Evolutionary conservation across 2,888 invertebrate species (phyloP), one percentile per base, ranked within the genome.

Genomic region (Noctua comes): DNA sequence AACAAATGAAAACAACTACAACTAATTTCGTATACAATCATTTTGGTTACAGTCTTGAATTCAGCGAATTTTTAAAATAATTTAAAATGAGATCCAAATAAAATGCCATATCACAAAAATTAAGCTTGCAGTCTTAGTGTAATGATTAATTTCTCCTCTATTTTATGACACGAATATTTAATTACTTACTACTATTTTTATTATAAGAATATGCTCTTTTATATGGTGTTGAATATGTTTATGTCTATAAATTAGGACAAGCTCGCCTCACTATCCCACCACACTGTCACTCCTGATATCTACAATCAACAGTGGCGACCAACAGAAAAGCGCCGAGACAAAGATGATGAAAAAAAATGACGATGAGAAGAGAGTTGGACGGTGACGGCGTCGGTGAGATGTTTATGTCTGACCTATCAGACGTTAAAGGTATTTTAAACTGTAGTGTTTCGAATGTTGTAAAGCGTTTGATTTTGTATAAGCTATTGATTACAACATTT

Each of bases 1-100:
- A 36, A 43, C 40, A 74, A 27, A 46, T 43, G 7, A 46, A 68
- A 27, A 46, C 48, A 73, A 72, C 64, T 76, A 86, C 40, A 76
- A 73, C 79, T 86, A 89, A 71, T n/a, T 70, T 88, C 90, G 89
- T 90, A 89, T 89, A 89, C 90, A 88, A 85, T 77, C 71, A 73
- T 84, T 85, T 82, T 69, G 78, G 59, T 77, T 75, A 86, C 79
- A 88, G 86, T 89, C 84, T 86, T 81, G 24, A 73, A 77, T 73
- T 80, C 68, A 83, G 76, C 68, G 31, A 75, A 74, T 66, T 77
- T 83, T 68, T 21, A 36, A 76, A 84, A 68, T 36, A 68, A 68
- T 70, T 69, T 68, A 75, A 85, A 79, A 88, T 88, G 90, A 90
- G 90, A 90, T 90, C 90, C 73, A 86, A 82, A 84, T 77, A 74